Percentiles rank a stretch among this genome's conserved stretches.
These are phyloP conservation scores for Steinernema khuongi DNA, from an alignment of 1,140 invertebrate genomes.

Conservation along the genomic window DNA sequence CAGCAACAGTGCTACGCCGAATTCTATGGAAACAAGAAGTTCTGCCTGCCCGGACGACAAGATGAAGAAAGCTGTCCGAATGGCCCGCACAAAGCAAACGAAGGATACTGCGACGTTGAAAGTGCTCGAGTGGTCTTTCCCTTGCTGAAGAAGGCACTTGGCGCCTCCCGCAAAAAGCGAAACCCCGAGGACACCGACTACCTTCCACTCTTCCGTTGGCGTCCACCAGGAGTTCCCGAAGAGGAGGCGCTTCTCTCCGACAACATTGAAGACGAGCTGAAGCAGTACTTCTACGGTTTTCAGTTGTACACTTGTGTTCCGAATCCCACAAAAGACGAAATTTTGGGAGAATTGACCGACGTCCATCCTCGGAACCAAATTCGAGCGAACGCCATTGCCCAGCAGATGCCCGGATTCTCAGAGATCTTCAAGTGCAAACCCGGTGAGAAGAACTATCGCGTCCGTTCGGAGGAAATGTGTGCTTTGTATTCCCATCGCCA, in stretches of 20 bases:
- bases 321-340: neutral
- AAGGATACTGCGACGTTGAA: neutral
- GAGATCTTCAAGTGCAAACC: too few relatives aligned
- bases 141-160: neutral
- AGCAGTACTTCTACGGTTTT: neutral
- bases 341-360: neutral
- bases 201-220: neutral
- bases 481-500: too few relatives aligned
- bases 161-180: neutral
- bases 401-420: neutral
- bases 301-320: neutral
- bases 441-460: too few relatives aligned
- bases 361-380: neutral
- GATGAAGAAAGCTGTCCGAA: neutral
- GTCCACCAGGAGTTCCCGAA: neutral
- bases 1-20: neutral
- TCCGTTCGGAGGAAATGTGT: too few relatives aligned
- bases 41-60: neutral
- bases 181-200: neutral
- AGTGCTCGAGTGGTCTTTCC: neutral
- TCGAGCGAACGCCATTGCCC: neutral
- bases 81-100: neutral
- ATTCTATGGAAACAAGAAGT: neutral
- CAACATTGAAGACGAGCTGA: neutral
- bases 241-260: neutral